Percentiles rank a stretch among this genome's conserved stretches.
These are phyloP conservation scores for Leuciscus idus DNA, from an alignment of 2,113 vertebrate species.

Conservation along the genomic window DNA sequence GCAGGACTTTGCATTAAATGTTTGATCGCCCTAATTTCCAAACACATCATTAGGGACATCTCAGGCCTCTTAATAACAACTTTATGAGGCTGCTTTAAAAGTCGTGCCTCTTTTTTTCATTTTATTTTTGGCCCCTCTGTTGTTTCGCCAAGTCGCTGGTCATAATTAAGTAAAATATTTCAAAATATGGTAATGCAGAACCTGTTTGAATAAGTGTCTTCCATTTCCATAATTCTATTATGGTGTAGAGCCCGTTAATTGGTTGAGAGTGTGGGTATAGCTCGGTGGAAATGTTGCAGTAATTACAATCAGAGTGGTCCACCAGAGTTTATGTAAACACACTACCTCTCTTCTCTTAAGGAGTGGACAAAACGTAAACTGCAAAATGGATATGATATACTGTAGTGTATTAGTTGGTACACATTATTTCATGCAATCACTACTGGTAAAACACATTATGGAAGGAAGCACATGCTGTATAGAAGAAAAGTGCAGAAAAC, in stretches of 20 bases:
- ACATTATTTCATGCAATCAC: slow-evolving; percentile 23
- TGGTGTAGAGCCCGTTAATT: slow-evolving; percentile 97
- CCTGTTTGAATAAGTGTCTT: slow-evolving; percentile 96
- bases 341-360: slow-evolving; percentile 30
- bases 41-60: slow-evolving; percentile 99
- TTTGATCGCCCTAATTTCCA: slow-evolving; percentile 99
- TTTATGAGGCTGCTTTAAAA: slow-evolving; percentile 94
- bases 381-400: slow-evolving; percentile 52
- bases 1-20: slow-evolving; percentile 96
- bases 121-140: slow-evolving; percentile 63
- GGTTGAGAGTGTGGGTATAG: slow-evolving; percentile 89
- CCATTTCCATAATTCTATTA: slow-evolving; percentile 99
- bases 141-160: slow-evolving; percentile 66
- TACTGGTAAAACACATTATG: slow-evolving; percentile 24
- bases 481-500: neutral
- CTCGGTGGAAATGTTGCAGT: slow-evolving; percentile 86
- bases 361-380: slow-evolving; percentile 36
- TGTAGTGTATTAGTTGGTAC: slow-evolving; percentile 20
- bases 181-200: slow-evolving; percentile 98
- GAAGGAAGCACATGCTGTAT: neutral
- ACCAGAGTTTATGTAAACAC: slow-evolving; percentile 64
- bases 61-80: slow-evolving; percentile 99
- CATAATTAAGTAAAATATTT: slow-evolving; percentile 99
- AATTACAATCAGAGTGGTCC: slow-evolving; percentile 95
- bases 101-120: slow-evolving; percentile 71